A percentile compares a stretch with the other conserved stretches of the same genome.
phyloP scores from a whole-genome alignment of 2,888 invertebrate species.

The Andrena flavipes region DNA sequence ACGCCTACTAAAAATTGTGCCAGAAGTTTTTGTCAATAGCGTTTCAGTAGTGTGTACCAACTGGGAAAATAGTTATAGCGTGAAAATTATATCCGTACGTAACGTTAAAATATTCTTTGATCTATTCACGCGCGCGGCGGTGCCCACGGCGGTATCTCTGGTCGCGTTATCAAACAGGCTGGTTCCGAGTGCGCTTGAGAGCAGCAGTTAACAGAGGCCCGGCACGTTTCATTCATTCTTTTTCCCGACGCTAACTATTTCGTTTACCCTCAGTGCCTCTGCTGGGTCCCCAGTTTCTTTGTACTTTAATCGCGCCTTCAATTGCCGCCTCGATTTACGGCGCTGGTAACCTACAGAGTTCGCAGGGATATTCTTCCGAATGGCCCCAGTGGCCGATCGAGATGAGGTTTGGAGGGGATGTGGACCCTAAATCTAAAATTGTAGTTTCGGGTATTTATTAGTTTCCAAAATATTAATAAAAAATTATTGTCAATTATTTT shows the following conservation, averaged over 20 bases:
- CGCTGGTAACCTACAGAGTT: background rate
- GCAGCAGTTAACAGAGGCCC: background rate
- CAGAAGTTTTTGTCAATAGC: no score
- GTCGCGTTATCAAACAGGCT: constrained; percentile 14
- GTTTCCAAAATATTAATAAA: no score
- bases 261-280: constrained; percentile 13
- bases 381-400: no score
- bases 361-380: no score
- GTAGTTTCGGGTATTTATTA: no score
- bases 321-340: constrained; percentile 19
- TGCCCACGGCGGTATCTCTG: background rate
- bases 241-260: constrained; percentile 26
- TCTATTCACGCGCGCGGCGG: background rate
- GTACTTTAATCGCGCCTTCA: constrained; percentile 25
- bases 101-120: constrained; percentile 3
- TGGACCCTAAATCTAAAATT: no score
- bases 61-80: background rate
- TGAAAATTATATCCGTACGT: background rate
- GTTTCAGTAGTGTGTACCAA: no score
- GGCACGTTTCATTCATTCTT: constrained; percentile 37
- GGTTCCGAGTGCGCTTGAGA: constrained; percentile 12
- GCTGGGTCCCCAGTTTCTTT: constrained; percentile 8
- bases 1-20: no score
- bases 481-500: no score
- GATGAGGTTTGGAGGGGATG: no score